Percentiles rank a stretch among this genome's conserved stretches.
phyloP scores from a whole-genome alignment of 2,888 invertebrate species.

The Caenorhabditis panamensis region DNA sequence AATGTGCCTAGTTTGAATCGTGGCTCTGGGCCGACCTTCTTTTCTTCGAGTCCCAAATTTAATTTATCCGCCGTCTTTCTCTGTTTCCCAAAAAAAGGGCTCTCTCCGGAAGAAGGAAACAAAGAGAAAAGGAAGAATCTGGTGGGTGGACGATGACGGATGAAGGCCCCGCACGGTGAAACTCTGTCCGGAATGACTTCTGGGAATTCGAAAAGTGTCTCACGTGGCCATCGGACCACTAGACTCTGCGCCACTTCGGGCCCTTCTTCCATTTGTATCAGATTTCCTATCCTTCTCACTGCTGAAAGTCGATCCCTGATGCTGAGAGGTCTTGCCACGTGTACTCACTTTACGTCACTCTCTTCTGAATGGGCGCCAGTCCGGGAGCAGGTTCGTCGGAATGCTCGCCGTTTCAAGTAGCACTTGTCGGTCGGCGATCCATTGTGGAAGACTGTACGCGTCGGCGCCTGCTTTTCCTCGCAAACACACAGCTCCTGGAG shows the following conservation, averaged over 20 bases:
- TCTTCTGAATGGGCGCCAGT: background rate
- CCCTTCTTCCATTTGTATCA: conserved; percentile 8
- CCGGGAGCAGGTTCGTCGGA: conserved; percentile 15
- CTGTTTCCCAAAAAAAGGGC: conserved; percentile 13
- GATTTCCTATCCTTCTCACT: background rate
- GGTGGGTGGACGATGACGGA: conserved; percentile 6
- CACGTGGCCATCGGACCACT: background rate
- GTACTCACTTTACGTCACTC: conserved; percentile 6
- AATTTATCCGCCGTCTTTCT: conserved; percentile 12
- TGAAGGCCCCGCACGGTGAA: background rate
- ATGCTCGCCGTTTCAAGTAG: conserved; percentile 16
- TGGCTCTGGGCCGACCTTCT: background rate
- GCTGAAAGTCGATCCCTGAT: conserved; percentile 4
- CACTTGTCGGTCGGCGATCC: conserved; percentile 5
- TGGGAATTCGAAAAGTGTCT: conserved; percentile 12
- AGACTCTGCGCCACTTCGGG: background rate
- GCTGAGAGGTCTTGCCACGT: conserved; percentile 10
- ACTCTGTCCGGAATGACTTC: background rate
- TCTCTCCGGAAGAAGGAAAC: background rate
- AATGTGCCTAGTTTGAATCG: conserved; percentile 4
- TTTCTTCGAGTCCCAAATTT: conserved; percentile 17
- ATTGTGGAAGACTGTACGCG: conserved; percentile 9
- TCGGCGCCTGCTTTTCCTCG: background rate
- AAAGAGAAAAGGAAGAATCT: too few relatives aligned
- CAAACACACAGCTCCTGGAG: conserved; percentile 5